Evolutionary conservation across 2,888 invertebrate species (phyloP), one percentile per base, ranked within the genome.

Genomic region (Octonoba sinensis): DNA sequence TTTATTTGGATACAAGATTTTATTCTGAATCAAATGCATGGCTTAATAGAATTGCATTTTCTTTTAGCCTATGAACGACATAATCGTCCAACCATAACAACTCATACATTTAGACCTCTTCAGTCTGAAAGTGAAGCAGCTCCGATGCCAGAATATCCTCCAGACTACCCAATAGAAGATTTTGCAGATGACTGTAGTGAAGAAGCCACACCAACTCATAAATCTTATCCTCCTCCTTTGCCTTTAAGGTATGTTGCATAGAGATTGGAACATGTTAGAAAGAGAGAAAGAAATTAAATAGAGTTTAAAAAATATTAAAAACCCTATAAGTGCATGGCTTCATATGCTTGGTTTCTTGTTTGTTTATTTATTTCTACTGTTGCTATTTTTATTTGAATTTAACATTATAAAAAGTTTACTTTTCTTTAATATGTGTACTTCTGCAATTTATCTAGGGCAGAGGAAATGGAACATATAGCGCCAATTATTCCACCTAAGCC

Each of bases 101-200:
- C 93, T 49, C 95, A 95, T 89, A 95, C 96, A 86, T 95, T 95
- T 91, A 93, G 94, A 90, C 93, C 93, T 84, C 93, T 93, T 22
- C 88, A 88, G 18, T 60, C 69, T 56, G 69, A 73, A 27, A 22
- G 46, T 65, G 62, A 64, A 3, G 3, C 62, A 11, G 57, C 65
- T 27, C 72, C 65, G 12, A 65, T 59, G 24, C 56, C 56, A 18
- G 64, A 57, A 15, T 49, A 18, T 24, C 57, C 72, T 24, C 64
- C 67, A 15, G 82, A 82, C 22, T 65, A 66, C 44, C 56, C 71
- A 8, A 76, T 76, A 44, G 82, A 82, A 62, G 76, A 82, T 57
- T 67, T 60, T 70, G 70, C 81, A n/a, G 74, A 82, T 59, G 81
- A 82, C 46, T 69, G 73, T 20, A 82, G 74, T 59, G 81, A 82